Conservation (phyloP, 2,797 vertebrate genomes). For the Champsocephalus gunnari region DNA sequence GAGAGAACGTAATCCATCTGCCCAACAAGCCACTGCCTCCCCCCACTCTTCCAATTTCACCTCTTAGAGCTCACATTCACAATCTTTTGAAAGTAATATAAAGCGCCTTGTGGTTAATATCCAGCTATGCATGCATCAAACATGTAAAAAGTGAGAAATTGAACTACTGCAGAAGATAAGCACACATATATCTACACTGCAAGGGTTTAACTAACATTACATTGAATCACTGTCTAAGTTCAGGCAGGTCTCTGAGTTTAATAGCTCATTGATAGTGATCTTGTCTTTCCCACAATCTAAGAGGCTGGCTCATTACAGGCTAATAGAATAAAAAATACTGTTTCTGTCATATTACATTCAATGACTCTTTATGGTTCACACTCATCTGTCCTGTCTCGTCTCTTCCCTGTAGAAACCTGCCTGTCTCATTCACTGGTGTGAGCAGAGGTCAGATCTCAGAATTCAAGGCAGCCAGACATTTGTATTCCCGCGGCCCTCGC, state of each 20-base stretch:
- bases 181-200: no score
- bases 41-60: not conserved
- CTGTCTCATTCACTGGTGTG: constrained; percentile 55
- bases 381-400: constrained; percentile 19
- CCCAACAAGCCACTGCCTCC: constrained; percentile 9
- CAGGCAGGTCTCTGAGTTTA: not conserved
- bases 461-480: constrained; percentile 68
- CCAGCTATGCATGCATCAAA: no score
- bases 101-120: no score
- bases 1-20: constrained; percentile 4
- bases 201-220: no score
- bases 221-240: no score
- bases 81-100: not conserved
- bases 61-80: not conserved
- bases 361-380: constrained; percentile 8
- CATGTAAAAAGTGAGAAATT: no score
- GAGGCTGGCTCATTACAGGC: constrained; percentile 16
- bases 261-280: constrained; percentile 18
- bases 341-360: constrained; percentile 11
- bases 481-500: constrained; percentile 61
- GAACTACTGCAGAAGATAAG: no score
- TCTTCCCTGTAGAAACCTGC: constrained; percentile 34
- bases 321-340: not conserved
- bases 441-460: constrained; percentile 62
- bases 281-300: constrained; percentile 11